Evolutionary conservation across 1,140 invertebrate species (phyloP).

Genomic region (Pomacea maculata): DNA sequence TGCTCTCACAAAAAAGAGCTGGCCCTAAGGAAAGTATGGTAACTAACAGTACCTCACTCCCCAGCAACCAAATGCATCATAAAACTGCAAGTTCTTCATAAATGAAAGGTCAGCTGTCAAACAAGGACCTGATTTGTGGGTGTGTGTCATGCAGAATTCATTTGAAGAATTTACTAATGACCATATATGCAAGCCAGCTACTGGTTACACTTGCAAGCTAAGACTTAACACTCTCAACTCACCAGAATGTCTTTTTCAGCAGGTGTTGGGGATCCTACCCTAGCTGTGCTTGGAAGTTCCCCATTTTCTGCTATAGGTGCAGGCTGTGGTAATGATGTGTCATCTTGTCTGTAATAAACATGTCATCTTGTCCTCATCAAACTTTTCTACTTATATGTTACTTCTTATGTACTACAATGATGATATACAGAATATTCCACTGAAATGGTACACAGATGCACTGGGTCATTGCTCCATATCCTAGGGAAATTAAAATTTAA

Average conservation of each 20-base stretch:
- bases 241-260: constrained; percentile 65
- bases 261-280: constrained; percentile 57
- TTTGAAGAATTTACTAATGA: not conserved
- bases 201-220: not conserved
- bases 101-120: too few species aligned
- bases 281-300: constrained; percentile 50
- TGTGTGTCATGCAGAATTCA: too few species aligned
- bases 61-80: too few species aligned
- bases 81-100: too few species aligned
- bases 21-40: too few species aligned
- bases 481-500: constrained; percentile 6
- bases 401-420: too few species aligned
- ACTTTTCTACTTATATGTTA: too few species aligned
- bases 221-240: constrained; percentile 8
- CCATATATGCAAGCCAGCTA: not conserved
- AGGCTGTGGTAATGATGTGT: constrained; percentile 37
- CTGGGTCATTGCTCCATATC: not conserved
- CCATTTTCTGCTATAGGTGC: constrained; percentile 43
- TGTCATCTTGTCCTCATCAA: too few species aligned
- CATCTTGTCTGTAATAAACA: constrained; percentile 52
- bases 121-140: too few species aligned
- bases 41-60: too few species aligned
- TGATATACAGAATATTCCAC: too few species aligned
- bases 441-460: not conserved
- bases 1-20: too few species aligned